Base-by-base conservation (phyloP, 2,888 invertebrate genomes). In the Acleris holmiana region DNA sequence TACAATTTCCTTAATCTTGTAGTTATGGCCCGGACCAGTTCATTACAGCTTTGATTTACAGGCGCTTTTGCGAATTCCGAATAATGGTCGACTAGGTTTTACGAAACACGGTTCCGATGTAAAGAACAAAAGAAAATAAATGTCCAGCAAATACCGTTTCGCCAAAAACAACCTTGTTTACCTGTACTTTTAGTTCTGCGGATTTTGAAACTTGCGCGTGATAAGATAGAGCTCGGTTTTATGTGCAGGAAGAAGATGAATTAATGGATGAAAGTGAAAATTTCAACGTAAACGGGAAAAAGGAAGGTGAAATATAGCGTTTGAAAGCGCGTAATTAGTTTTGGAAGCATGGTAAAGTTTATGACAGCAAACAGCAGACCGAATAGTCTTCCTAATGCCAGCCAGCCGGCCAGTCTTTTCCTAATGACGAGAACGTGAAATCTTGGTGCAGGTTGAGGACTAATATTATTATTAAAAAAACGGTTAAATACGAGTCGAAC, bases 41-140 rank as follows among this genome's bases (percentile, higher is more conserved):
- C 63, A 61, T 71, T 54, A 58, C 64, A 54, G 58, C 40, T 58
- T 71, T 73, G 68, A 71, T 70, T 70, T 73, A 73, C 71, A 66
- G 66, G 71, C 66, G 67, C 69, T 69, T 71, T 69, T 61, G 58
- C 56, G 67, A 68, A 66, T 53, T 67, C 67, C 72, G 70, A 72
- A 69, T 74, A 73, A 75, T 71, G 67, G 69, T 65, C 40, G 69
- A 65, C 41, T 62, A 44, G 54, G 44, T 54, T 64, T 59, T 58
- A 44, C 58, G 48, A 41, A 64, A 58, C 58, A 51, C 47, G 51
- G 55, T 61, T 63, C 49, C 61, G 57, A 56, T 51, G 62, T 51
- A 55, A 50, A 56, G 60, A 66, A 62, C 57, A 57, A 65, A 65
- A 65, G 49, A 61, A 65, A 59, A 59, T 59, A 44, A 64, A 63